Evolutionary conservation across 2,113 vertebrate genomes (phyloP), one percentile per base, ranked within the genome.

Genomic region (Hippolais icterina): DNA sequence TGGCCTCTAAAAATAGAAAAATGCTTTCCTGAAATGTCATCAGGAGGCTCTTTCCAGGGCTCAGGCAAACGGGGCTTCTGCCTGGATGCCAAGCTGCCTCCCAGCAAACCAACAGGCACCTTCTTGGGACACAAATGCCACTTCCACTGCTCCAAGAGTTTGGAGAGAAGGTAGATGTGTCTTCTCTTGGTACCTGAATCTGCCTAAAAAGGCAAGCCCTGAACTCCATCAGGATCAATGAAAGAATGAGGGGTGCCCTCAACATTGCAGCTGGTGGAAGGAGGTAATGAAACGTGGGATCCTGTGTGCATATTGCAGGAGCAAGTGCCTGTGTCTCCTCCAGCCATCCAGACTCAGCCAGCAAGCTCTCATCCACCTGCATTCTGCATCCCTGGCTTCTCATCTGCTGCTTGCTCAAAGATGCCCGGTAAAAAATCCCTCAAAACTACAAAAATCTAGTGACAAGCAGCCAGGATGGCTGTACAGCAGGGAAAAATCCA

Each of bases 231-330:
- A 52, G 52, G 10, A 63, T 29, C 21, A 27, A 11, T 37, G 11
- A 39, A 50, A 44, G n/a, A 79, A 29, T 8, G n/a, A 66, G 21
- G 10, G 22, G 16, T 57, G 53, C 41, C 25, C 31, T 69, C 69
- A 61, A 3, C 29, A 29, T 4, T 22, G 59, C 39, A 29, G 63
- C 5, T 23, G 44, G 61, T 42, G 44, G 41, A 37, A 65, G 54
- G 35, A 50, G 44, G 18, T 1, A 2, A 15, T 28, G 72, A 65
- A 86, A 59, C 0, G 0, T 56, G 29, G 59, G 18, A 53, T 60
- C 19, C 50, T 9, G 10, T 16, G 41, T 29, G 59, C 5, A 5
- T 37, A 65, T 64, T 44, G 47, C 49, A 60, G 44, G 46, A 84
- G 19, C 3, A 3, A 72, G 17, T 41, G 28, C n/a, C 41, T 3